phyloP scores from a whole-genome alignment of 2,113 vertebrate species.

The Corythornis cristatus region DNA sequence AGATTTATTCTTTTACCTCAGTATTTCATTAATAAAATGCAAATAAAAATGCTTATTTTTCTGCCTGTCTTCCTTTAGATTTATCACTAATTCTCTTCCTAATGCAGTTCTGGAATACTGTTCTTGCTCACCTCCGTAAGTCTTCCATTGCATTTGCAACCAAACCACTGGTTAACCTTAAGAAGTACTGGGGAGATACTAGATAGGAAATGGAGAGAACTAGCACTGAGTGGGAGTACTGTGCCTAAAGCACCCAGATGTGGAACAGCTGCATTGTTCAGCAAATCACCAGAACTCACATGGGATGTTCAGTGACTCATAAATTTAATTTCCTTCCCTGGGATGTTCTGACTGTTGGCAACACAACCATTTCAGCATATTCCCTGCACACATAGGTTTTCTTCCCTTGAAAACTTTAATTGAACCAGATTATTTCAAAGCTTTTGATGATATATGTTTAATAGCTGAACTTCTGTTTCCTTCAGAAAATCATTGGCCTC shows the following conservation, averaged over 20 bases:
- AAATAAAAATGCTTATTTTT: background rate
- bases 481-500: background rate
- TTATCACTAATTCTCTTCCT: background rate
- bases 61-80: background rate
- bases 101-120: background rate
- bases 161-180: background rate
- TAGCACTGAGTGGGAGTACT: background rate
- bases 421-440: background rate
- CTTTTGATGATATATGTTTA: background rate
- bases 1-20: background rate
- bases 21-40: background rate
- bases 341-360: background rate
- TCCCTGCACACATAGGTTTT: background rate
- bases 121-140: background rate
- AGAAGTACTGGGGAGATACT: background rate
- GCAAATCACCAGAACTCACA: constrained; percentile 16
- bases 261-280: background rate
- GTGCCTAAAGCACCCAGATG: background rate
- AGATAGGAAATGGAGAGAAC: background rate
- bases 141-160: background rate
- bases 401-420: background rate
- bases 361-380: background rate
- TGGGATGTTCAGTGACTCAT: constrained; percentile 36
- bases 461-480: background rate
- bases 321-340: background rate